Base-by-base conservation (phyloP, 1,140 invertebrate genomes). In the Trachymyrmex septentrionalis region DNA sequence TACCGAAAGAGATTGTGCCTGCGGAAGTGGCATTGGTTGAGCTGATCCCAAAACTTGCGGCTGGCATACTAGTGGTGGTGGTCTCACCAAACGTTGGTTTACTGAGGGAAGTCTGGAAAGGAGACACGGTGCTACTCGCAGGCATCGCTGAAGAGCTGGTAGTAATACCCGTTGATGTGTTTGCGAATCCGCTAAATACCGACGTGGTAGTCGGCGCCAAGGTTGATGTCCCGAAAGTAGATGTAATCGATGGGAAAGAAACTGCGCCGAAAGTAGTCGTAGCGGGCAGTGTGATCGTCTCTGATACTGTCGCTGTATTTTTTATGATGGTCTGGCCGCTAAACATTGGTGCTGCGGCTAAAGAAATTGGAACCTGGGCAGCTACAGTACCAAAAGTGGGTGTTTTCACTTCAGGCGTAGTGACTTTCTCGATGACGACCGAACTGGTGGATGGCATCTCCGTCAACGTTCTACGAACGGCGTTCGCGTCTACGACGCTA, bases 141-240 rank as follows among this genome's bases (percentile, higher is more conserved):
- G 73, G 59, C 59, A 88, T 61, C 6, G 24, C 4, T 3, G 57
- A 30, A 0, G 78, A 53, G 61, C 16, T 77, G 3, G 87, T 19
- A 44, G 71, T 50, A 44, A 21, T 55, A 27, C 44, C 27, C 10
- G 6, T 4, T n/a, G 53, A 16, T n/a, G 19, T 16, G 50, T 77
- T 27, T 14, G 67, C 24, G n/a, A 90, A 90, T n/a, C 69, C 57
- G 30, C 86, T 27, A 12, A 90, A 90, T 5, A 87, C 50, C 27
- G 88, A 63, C 14, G 84, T n/a, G 1, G 55, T 84, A 3, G 55
- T 73, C 38, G 90, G 19, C 7, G 77, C 27, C n/a, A 78, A 53
- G 5, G 66, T 81, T 10, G 76, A 64, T 16, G 67, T 63, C 48
- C 78, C 75, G 14, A 57, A 30, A 9, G 61, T 30, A 57, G 82